Evolutionary conservation across 1,140 invertebrate genomes (phyloP), one percentile per base, ranked within the genome.

Genomic region (Nasonia longicornis): DNA sequence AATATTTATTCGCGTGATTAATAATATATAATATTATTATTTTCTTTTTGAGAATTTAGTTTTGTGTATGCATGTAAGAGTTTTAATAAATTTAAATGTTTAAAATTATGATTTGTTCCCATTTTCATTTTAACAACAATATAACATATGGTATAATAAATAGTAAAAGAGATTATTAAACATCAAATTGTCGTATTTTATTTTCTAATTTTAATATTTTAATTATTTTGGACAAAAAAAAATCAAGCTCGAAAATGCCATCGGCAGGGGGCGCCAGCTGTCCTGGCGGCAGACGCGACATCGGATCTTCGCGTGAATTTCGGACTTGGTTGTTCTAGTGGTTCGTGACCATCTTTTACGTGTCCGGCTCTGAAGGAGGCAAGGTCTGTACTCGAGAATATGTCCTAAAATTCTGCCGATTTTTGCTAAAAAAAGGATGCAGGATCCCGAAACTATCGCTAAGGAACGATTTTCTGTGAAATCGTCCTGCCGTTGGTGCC

Each of bases 311-410:
- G 8, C 64, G 12, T 29, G 63, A 67, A 48, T 75, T 35, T 20
- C 29, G 26, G 22, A 79, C 48, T 79, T 63, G 0, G 11, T 63
- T 8, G n/a, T 79, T 14, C 31, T 64, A 26, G 29, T 77, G 63
- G 58, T 82, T 77, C 52, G 69, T 82, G 81, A 31, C 22, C 22
- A 12, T 76, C 81, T 79, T 82, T 82, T 82, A 75, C 77, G 81
- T 79, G 76, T 77, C 77, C 69, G 72, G 42, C 71, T 69, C 48
- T 64, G 45, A 67, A 63, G 64, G 64, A 82, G 76, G n/a, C 77
- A 82, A 82, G 81, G 81, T 82, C 26, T 71, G 81, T 82, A 82
- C 16, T 11, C 22, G 14, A 38, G 72, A 71, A 74, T 67, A 71
- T 73, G 22, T 70, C 3, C 63, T 58, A 16, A 78, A 66, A 63